These are phyloP conservation scores for Meriones unguiculatus DNA, from an alignment of 2,113 vertebrate species.

Conservation along the genomic window DNA sequence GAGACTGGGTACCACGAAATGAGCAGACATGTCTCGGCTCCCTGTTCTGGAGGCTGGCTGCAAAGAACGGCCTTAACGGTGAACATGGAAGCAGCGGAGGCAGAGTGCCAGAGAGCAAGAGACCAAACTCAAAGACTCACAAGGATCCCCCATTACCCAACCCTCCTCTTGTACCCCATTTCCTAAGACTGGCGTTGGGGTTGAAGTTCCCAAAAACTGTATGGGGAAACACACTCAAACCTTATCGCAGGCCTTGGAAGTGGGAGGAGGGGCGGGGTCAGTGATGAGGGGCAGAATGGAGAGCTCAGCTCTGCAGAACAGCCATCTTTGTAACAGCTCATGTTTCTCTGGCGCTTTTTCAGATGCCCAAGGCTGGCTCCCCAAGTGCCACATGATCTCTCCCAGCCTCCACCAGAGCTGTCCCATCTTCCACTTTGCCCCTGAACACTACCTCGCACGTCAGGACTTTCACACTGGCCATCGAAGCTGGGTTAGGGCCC, in stretches of 20 bases:
- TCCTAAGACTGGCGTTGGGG: neutral
- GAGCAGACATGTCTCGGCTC: neutral
- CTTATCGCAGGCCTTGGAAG: no score
- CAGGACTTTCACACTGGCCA: neutral
- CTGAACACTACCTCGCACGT: neutral
- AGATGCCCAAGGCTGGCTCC: neutral
- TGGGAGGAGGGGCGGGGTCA: neutral
- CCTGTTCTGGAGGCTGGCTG: neutral
- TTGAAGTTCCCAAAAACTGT: neutral
- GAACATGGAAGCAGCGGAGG: neutral
- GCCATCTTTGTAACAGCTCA: neutral
- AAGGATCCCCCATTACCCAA: neutral
- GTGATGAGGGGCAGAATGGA: accelerated
- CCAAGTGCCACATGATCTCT: no score
- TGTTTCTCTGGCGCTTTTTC: neutral
- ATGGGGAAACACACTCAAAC: neutral
- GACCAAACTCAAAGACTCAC: neutral
- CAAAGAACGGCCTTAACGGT: neutral
- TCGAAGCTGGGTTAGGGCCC: neutral
- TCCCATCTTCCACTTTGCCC: neutral
- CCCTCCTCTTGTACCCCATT: no score
- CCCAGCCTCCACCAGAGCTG: neutral
- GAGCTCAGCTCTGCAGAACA: neutral
- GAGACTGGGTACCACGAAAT: neutral
- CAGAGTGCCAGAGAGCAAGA: neutral